phyloP scores from a whole-genome alignment of 2,797 vertebrate species.

The Acanthurus leucopareius region DNA sequence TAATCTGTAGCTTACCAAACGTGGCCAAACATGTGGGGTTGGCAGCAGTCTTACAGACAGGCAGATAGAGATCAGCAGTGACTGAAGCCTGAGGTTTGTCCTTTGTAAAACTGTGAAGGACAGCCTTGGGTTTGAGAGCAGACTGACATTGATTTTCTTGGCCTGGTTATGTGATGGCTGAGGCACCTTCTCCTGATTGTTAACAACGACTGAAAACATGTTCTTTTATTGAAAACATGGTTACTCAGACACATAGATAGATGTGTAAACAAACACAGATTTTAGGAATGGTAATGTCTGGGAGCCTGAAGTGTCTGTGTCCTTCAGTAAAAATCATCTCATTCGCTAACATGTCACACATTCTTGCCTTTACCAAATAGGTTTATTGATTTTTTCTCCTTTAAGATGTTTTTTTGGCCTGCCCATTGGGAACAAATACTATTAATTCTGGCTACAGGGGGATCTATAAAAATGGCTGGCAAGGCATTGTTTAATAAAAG shows the following conservation, averaged over 20 bases:
- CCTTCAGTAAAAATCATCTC: constrained; percentile 55
- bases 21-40: constrained; percentile 13
- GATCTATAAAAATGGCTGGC: constrained; percentile 57
- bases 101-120: constrained; percentile 79
- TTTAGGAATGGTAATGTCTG: neutral
- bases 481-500: constrained; percentile 58
- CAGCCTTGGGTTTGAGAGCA: constrained; percentile 74
- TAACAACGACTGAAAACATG: constrained; percentile 38
- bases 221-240: neutral
- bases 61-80: constrained; percentile 76
- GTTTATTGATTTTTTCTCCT: constrained; percentile 66
- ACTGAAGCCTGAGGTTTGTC: constrained; percentile 75
- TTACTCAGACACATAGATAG: neutral
- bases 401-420: constrained; percentile 55
- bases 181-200: constrained; percentile 53
- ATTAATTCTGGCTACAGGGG: constrained; percentile 65
- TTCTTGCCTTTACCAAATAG: constrained; percentile 55
- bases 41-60: constrained; percentile 50
- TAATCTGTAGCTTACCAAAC: constrained; percentile 29
- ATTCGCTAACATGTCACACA: constrained; percentile 59
- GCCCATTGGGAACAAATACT: constrained; percentile 44
- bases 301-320: constrained; percentile 11
- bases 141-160: constrained; percentile 76
- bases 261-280: neutral
- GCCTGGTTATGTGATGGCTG: constrained; percentile 61